Percentiles rank a stretch among this genome's conserved stretches.
phyloP scores from a whole-genome alignment of 2,113 vertebrate species.

The Ovis aries region DNA sequence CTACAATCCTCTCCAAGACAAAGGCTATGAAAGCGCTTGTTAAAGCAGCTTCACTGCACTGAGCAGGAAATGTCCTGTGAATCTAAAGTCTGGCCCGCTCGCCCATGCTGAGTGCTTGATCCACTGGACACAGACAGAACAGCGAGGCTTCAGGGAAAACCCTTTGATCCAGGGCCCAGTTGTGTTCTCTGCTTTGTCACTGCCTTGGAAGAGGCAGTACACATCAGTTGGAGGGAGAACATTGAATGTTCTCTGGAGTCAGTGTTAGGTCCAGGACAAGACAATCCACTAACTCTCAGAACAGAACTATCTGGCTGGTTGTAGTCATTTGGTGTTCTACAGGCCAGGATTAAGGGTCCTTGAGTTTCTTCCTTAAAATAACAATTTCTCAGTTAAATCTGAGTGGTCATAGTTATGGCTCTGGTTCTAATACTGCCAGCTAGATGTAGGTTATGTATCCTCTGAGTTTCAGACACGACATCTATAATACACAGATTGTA shows the following conservation, averaged over 20 bases:
- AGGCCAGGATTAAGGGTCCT: neutral
- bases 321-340: neutral
- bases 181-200: constrained; percentile 61
- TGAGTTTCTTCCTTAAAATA: neutral
- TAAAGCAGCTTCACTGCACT: neutral
- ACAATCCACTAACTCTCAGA: neutral
- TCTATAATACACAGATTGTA: neutral
- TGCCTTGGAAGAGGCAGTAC: constrained; percentile 54
- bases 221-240: constrained; percentile 51
- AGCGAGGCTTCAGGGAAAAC: constrained; percentile 24
- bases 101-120: neutral
- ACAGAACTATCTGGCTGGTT: neutral
- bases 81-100: neutral
- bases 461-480: neutral
- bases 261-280: neutral
- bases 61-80: neutral
- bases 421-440: neutral
- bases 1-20: neutral
- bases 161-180: constrained; percentile 75
- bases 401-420: neutral
- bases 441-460: neutral
- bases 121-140: neutral
- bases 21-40: neutral
- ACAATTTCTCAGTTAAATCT: neutral
- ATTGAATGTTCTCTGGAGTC: constrained; percentile 24